These are phyloP conservation scores for human DNA, from an alignment of 2,113 vertebrate genomes.

Conservation along the genomic window DNA sequence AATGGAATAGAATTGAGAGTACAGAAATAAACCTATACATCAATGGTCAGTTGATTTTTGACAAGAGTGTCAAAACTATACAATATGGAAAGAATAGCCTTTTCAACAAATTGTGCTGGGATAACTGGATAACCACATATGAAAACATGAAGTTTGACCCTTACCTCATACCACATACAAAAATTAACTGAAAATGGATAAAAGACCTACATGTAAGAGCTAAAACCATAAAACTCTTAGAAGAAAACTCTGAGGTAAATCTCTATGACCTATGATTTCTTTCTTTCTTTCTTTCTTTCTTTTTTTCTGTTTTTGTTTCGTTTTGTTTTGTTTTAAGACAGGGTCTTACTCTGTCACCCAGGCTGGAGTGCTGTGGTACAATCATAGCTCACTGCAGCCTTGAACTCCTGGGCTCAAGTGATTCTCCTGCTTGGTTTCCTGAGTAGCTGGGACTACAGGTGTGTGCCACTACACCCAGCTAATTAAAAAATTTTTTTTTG, in stretches of 20 bases:
- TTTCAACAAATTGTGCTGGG: background rate
- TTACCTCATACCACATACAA: background rate
- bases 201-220: background rate
- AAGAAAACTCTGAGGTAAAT: background rate
- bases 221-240: background rate
- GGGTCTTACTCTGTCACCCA: too few species aligned
- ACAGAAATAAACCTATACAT: background rate
- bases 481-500: too few species aligned
- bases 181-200: background rate
- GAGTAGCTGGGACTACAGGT: too few species aligned
- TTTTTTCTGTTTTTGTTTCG: too few species aligned
- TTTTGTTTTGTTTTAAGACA: too few species aligned
- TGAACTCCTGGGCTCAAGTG: too few species aligned
- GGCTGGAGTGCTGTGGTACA: too few species aligned
- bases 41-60: background rate
- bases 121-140: background rate
- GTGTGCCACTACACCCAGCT: too few species aligned
- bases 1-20: background rate
- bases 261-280: background rate
- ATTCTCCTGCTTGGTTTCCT: too few species aligned
- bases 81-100: background rate
- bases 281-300: too few species aligned
- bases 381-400: too few species aligned
- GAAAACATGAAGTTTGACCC: background rate
- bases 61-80: background rate